Evolutionary conservation across 37 sponge, comb jelly and placozoan species (phyloP).

Genomic region (Diacarnus erythraeanus): DNA sequence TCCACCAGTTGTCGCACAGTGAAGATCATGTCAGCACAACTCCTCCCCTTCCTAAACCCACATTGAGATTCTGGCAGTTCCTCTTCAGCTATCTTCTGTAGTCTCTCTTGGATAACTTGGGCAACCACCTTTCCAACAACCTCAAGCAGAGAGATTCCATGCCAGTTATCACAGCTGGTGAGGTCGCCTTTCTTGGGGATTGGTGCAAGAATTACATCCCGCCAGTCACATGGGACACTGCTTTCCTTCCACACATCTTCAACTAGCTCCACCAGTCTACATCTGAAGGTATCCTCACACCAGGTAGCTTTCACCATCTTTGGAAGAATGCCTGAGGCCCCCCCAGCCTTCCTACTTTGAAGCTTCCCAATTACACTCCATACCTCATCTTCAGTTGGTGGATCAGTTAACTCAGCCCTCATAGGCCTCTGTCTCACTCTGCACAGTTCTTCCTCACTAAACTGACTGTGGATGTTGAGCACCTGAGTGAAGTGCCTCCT

Average conservation of each 20-base stretch:
- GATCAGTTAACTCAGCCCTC: background rate
- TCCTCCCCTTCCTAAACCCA: constrained; percentile 18
- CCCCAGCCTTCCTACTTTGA: no score
- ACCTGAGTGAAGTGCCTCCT: constrained; percentile 31
- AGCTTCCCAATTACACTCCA: background rate
- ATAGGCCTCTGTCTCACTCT: background rate
- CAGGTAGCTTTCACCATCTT: background rate
- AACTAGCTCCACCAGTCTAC: background rate
- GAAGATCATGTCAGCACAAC: constrained; percentile 41
- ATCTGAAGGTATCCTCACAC: background rate
- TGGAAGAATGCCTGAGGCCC: no score
- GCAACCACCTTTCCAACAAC: constrained; percentile 32
- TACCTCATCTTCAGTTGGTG: background rate
- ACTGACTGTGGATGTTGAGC: background rate
- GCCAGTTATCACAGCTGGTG: constrained; percentile 35
- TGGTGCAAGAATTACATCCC: background rate
- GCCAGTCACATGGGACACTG: no score
- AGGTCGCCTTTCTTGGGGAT: constrained; percentile 23
- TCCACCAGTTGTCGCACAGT: background rate
- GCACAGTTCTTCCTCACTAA: background rate
- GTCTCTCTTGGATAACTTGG: constrained; percentile 1
- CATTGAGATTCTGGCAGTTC: constrained; percentile 11
- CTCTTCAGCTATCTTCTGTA: constrained; percentile 18
- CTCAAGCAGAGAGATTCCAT: constrained; percentile 11
- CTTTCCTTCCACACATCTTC: background rate